Evolutionary conservation across 1,140 invertebrate genomes (phyloP).

Genomic region (Cherax destructor): DNA sequence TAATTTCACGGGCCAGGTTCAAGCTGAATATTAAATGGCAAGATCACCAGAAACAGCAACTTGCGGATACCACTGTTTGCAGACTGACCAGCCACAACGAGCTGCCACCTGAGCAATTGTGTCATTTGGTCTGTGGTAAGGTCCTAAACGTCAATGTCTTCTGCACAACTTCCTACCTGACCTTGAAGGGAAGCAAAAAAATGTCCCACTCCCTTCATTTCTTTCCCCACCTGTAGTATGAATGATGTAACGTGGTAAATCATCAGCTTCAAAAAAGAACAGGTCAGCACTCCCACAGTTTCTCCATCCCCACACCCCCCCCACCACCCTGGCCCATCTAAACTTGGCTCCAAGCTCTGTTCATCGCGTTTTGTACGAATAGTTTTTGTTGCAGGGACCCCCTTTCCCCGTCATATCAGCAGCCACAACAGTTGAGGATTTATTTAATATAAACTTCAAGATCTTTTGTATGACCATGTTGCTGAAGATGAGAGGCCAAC

Average conservation of each 20-base stretch:
- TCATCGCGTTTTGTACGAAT: conserved; percentile 60
- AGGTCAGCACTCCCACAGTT: conserved; percentile 65
- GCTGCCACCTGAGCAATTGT: conserved; percentile 58
- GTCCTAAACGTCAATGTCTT: conserved; percentile 65
- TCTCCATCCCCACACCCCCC: conserved; percentile 60
- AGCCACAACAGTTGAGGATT: conserved; percentile 68
- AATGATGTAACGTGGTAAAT: conserved; percentile 68
- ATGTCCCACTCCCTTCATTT: conserved; percentile 61
- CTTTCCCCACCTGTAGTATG: conserved; percentile 57
- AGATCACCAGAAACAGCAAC: conserved; percentile 56
- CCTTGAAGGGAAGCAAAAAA: conserved; percentile 71
- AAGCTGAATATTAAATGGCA: conserved; percentile 59
- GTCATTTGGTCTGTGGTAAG: conserved; percentile 59
- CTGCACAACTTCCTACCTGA: conserved; percentile 69
- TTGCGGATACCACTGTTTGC: conserved; percentile 45
- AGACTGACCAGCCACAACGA: conserved; percentile 50
- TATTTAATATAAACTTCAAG: conserved; percentile 66
- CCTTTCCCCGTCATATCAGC: conserved; percentile 17
- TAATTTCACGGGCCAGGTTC: conserved; percentile 55
- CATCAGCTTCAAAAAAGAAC: conserved; percentile 71
- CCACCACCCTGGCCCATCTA: conserved; percentile 64
- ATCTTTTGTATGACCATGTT: conserved; percentile 65
- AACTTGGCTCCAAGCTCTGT: conserved; percentile 61
- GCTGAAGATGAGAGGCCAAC: conserved; percentile 86
- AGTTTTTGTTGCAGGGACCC: conserved; percentile 29